Base-by-base conservation (phyloP, 92 coral and sea anemone genomes). In the Phenganax marumi region DNA sequence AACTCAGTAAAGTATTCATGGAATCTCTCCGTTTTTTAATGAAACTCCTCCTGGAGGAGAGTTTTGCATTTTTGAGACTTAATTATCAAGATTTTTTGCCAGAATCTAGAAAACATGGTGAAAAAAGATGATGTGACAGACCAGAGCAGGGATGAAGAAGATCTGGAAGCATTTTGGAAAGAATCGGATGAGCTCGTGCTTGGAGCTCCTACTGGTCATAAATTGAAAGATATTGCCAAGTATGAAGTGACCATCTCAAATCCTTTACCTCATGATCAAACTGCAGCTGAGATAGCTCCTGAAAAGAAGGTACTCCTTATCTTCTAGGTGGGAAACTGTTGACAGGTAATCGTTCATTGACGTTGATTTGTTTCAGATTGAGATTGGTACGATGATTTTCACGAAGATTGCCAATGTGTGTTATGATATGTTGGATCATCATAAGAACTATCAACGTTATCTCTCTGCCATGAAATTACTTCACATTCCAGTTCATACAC, bases 361-460 rank as follows among this genome's bases (percentile, higher is more conserved):
- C 33, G 7, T 21, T 81, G 21, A 23, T 63, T 57, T 64, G 61
- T 18, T 74, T 68, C 74, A 95, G 98, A 89, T 86, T 49, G 98
- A 95, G 82, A 88, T 95, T 90, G 98, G 98, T 16, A 95, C 98
- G 50, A 91, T 83, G 62, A 84, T 95, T 62, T 95, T 95, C 86
- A 97, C 92, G 57, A 93, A 92, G 71, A 91, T 95, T 58, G 98
- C 98, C 0, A 91, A 89, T 70, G 90, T 90, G 52, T 95, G 98
- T 75, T 95, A 95, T 80, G 86, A 92, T 77, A 95, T 95, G 98
- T 78, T 90, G 74, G 98, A 95, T 80, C 97, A 95, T 73, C 87
- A 79, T 57, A 86, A 89, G 22, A 91, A 84, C 75, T 95, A 95
- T 78, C 90, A 90, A 72, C 90, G 89, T 63, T 95, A 92, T 65